Evolutionary conservation across 2,888 invertebrate genomes (phyloP), one percentile per base, ranked within the genome.

Genomic region (Apeira syringaria): DNA sequence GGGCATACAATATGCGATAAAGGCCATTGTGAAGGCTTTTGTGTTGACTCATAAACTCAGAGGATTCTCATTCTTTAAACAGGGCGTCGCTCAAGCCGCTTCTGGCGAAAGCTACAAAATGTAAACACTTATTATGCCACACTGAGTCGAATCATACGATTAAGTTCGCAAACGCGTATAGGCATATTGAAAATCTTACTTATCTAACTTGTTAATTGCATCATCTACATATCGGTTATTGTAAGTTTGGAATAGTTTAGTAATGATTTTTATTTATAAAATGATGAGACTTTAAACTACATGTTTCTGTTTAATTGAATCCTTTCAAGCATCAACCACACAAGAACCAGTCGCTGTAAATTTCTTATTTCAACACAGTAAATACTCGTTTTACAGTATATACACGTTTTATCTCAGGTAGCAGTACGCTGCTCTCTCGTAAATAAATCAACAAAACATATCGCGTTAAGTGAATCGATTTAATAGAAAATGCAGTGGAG

Each of bases 211-310:
- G 17, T 35, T 33, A 30, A 35, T 22, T 29, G 29, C 30, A 25
- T 18, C 25, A 18, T 25, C 30, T 20, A 26, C 9, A 18, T 26
- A 7, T 22, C 15, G 18, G 1, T 6, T 12, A 18, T 5, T n/a
- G 15, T 5, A 39, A 26, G 12, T 18, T 31, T 31, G 25, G 12
- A 22, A 15, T 24, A 2, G 9, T 8, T 9, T 9, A 31, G 17
- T 3, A n/a, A 10, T 13, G 57, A 54, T 64, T n/a, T n/a, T n/a
- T n/a, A n/a, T n/a, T n/a, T n/a, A n/a, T n/a, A n/a, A n/a, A n/a
- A n/a, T n/a, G n/a, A n/a, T n/a, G n/a, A 74, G 73, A 76, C 74
- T 80, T 74, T 79, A 81, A 82, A 83, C 82, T 80, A 80, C 80
- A 79, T 73, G 72, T 67, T 62, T 22, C n/a, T 13, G 8, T 54